phyloP scores from a whole-genome alignment of 2,888 invertebrate species.

The Melinopterus prodromus region DNA sequence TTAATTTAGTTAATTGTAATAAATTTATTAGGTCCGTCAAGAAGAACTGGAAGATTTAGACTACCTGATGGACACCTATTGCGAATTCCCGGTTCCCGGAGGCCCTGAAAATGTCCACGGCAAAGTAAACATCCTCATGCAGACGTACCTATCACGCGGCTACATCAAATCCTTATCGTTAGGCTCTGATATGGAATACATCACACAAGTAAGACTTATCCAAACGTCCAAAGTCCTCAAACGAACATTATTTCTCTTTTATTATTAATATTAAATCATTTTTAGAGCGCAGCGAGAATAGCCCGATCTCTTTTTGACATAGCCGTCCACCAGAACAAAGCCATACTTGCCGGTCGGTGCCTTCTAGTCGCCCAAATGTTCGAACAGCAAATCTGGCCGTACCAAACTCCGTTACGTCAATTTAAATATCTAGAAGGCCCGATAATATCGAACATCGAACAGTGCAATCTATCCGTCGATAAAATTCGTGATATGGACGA shows the following conservation, averaged over 20 bases:
- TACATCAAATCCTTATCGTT: conserved; percentile 85
- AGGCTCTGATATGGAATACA: conserved; percentile 88
- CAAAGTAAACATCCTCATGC: conserved; percentile 94
- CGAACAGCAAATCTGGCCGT: conserved; percentile 91
- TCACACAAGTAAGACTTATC: conserved; percentile 74
- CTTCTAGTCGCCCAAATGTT: conserved; percentile 91
- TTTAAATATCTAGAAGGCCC: conserved; percentile 80
- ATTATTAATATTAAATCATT: conserved; percentile 41
- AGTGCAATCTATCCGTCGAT: conserved; percentile 77
- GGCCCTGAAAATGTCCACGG: conserved; percentile 88
- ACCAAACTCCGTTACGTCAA: conserved; percentile 86
- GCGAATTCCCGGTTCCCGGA: conserved; percentile 81
- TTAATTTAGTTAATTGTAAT: conserved; percentile 17
- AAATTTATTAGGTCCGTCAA: conserved; percentile 76
- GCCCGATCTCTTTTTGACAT: conserved; percentile 94
- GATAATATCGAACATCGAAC: conserved; percentile 83
- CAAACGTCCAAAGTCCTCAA: background rate
- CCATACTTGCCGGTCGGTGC: conserved; percentile 86
- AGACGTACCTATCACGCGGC: conserved; percentile 86
- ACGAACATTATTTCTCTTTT: conserved; percentile 8
- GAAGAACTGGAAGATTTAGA: conserved; percentile 95
- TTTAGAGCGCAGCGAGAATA: conserved; percentile 89
- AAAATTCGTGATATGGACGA: conserved; percentile 86
- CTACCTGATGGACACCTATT: conserved; percentile 73
- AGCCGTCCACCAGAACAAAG: conserved; percentile 87